A percentile compares a stretch with the other conserved stretches of the same genome.
Evolutionary conservation across 2,113 vertebrate genomes (phyloP).

Genomic region (Carollia perspicillata): DNA sequence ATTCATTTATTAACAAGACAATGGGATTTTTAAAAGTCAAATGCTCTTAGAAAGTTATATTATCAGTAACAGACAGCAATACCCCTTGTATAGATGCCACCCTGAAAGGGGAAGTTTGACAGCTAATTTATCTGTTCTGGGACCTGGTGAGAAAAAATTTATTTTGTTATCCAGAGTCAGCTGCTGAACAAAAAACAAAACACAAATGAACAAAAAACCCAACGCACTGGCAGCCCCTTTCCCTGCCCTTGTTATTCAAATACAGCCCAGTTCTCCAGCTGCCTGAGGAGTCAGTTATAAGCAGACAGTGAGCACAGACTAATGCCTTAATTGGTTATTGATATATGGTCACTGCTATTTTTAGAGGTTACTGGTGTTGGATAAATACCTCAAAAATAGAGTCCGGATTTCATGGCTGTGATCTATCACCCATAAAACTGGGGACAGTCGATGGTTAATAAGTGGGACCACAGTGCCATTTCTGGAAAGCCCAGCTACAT

Average conservation of each 20-base stretch:
- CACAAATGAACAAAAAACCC: neutral
- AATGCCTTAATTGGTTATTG: conserved; percentile 60
- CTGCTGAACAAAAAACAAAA: neutral
- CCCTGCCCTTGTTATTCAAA: neutral
- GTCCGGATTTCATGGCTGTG: conserved; percentile 11
- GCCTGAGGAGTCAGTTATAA: neutral
- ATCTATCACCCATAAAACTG: conserved; percentile 43
- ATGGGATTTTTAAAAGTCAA: neutral
- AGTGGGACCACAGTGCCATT: neutral
- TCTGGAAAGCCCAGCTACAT: conserved; percentile 13
- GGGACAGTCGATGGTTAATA: neutral
- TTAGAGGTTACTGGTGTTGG: conserved; percentile 53
- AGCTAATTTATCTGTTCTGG: neutral
- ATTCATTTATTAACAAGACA: conserved; percentile 9
- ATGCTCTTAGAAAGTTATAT: neutral
- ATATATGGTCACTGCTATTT: conserved; percentile 41
- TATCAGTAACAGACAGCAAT: neutral
- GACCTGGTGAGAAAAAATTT: neutral
- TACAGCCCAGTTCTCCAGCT: neutral
- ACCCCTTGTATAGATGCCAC: neutral
- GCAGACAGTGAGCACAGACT: neutral
- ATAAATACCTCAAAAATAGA: conserved; percentile 45
- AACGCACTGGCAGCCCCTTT: neutral
- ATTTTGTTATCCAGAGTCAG: neutral
- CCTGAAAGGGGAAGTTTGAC: neutral